These are phyloP conservation scores for Sebastes diaconus DNA, from an alignment of 2,797 vertebrate genomes.

Conservation along the genomic window DNA sequence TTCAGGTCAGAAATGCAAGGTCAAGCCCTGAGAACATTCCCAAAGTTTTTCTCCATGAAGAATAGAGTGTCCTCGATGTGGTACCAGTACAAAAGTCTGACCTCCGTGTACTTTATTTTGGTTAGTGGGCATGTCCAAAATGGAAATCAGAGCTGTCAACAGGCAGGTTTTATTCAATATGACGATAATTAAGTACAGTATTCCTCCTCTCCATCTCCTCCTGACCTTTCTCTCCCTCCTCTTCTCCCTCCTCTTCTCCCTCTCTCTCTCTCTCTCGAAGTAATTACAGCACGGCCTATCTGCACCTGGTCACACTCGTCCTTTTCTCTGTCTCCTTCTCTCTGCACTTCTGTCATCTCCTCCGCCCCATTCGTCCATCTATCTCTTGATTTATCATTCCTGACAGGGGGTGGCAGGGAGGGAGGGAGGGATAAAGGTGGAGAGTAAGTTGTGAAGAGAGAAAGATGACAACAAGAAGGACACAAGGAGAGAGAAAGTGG, in stretches of 20 bases:
- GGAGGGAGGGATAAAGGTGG: background rate
- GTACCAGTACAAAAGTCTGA: constrained; percentile 3
- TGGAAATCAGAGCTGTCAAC: constrained; percentile 13
- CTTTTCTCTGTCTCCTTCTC: constrained; percentile 20
- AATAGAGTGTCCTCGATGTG: constrained; percentile 11
- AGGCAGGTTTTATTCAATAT: constrained; percentile 23
- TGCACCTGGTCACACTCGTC: constrained; percentile 74
- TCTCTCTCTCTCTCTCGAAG: constrained; percentile 31
- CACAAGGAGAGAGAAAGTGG: background rate
- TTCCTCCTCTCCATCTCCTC: constrained; percentile 2
- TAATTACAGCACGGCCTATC: constrained; percentile 78
- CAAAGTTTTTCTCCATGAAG: constrained; percentile 13
- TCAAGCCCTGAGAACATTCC: constrained; percentile 59
- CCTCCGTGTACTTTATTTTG: background rate
- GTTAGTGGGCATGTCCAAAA: constrained; percentile 18
- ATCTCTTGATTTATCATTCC: constrained; percentile 46
- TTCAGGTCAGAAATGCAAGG: constrained; percentile 57
- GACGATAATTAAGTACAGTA: constrained; percentile 28
- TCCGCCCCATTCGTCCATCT: constrained; percentile 10
- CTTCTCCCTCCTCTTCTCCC: too few relatives aligned
- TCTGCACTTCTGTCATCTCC: constrained; percentile 42
- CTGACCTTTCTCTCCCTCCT: constrained; percentile 36
- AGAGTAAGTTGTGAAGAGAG: constrained; percentile 29
- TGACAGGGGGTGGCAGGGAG: background rate
- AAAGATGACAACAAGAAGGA: constrained; percentile 50